A percentile compares a stretch with the other conserved stretches of the same genome.
Conservation (phyloP, 2,797 vertebrate genomes). For the Falco columbarius region DNA sequence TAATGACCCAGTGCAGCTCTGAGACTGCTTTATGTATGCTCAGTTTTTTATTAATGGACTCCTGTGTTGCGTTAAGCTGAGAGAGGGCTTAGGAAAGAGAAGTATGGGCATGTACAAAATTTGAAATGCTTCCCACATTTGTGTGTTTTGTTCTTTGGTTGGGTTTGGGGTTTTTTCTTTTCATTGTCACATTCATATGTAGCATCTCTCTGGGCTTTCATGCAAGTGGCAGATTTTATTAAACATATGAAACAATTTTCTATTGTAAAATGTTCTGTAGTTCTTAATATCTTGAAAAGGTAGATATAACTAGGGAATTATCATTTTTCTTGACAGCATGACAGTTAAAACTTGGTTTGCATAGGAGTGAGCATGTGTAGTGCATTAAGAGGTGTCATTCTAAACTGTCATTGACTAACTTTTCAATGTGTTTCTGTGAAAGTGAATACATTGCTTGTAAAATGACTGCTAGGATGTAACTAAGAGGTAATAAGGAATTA, state of each 20-base stretch:
- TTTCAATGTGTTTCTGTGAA: not conserved
- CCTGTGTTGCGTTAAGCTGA: not conserved
- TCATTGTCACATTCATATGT: not conserved
- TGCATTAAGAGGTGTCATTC: not conserved
- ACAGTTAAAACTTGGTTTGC: constrained; percentile 16
- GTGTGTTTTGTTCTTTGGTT: not conserved
- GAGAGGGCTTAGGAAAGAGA: not conserved
- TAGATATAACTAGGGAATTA: not conserved
- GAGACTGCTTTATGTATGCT: not conserved
- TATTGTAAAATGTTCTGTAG: not conserved
- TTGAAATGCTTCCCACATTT: not conserved
- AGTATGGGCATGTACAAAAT: not conserved
- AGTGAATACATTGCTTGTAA: not conserved
- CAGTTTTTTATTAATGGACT: not conserved
- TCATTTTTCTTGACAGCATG: constrained; percentile 15
- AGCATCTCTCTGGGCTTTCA: not conserved
- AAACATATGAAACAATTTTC: not conserved
- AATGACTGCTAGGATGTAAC: not conserved
- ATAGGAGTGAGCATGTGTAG: not conserved
- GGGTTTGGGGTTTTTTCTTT: not conserved
- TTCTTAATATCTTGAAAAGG: not conserved
- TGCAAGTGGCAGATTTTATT: not conserved
- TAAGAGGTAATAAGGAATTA: not conserved
- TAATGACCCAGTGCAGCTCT: not conserved
- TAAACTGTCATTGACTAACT: constrained; percentile 10